A percentile compares a stretch with the other conserved stretches of the same genome.
These are phyloP conservation scores for Pachymerium ferrugineum DNA, from an alignment of 2,888 invertebrate genomes.

Conservation along the genomic window DNA sequence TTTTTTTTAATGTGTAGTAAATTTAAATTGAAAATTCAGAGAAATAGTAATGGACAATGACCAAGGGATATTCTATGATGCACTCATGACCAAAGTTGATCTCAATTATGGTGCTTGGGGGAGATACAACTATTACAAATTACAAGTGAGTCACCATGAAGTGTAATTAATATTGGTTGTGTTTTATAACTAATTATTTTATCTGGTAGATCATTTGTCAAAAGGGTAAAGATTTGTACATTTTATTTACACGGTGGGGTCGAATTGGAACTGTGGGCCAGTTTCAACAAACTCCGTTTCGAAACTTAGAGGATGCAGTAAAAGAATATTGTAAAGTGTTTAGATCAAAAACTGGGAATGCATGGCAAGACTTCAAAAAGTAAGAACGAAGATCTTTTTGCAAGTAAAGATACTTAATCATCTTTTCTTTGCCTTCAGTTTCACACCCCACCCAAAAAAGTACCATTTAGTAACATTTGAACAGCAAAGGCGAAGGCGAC, in stretches of 20 bases:
- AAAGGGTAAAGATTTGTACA: slow-evolving; percentile 48
- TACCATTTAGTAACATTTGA: slow-evolving; percentile 50
- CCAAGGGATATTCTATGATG: slow-evolving; percentile 47
- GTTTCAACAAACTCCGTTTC: slow-evolving; percentile 52
- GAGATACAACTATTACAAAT: slow-evolving; percentile 54
- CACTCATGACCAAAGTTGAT: slow-evolving; percentile 52
- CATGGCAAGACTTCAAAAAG: slow-evolving; percentile 47
- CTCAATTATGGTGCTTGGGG: slow-evolving; percentile 49
- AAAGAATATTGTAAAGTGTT: slow-evolving; percentile 54
- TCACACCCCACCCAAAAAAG: slow-evolving; percentile 46
- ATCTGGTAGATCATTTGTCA: slow-evolving; percentile 45
- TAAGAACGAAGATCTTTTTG: slow-evolving; percentile 36
- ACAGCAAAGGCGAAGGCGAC: slow-evolving; percentile 40
- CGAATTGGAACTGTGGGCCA: slow-evolving; percentile 51
- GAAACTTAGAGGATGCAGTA: slow-evolving; percentile 47
- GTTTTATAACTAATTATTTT: not conserved
- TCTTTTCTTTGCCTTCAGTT: slow-evolving; percentile 37
- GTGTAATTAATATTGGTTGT: not conserved
- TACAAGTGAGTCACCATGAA: slow-evolving; percentile 47
- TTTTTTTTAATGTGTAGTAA: not conserved
- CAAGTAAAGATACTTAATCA: not conserved
- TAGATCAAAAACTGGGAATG: slow-evolving; percentile 52
- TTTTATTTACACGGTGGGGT: slow-evolving; percentile 55
- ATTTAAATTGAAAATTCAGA: slow-evolving; percentile 40
- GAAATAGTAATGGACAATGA: slow-evolving; percentile 46